Base-by-base conservation (phyloP, 2,888 invertebrate species). In the Flabesymbios commensalis region DNA sequence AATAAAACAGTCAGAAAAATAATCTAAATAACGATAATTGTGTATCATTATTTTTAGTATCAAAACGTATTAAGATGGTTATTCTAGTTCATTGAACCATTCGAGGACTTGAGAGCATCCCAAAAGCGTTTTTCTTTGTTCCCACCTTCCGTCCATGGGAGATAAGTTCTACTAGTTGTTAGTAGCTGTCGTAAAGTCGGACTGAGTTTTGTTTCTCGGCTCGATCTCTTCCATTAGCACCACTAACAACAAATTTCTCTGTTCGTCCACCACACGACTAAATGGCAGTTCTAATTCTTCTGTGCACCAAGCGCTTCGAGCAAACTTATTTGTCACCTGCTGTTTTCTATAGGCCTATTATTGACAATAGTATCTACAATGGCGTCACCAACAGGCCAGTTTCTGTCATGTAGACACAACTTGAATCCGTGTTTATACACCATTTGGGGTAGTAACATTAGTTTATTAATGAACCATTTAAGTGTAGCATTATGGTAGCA, bases 331-430 rank as follows among this genome's bases (percentile, higher is more conserved):
- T 0, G 89, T 88, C n/a, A 90, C 85, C 87, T 82, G 0, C 89
- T 89, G 1, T 87, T 84, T 69, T 89, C 88, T 86, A 90, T n/a
- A n/a, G n/a, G n/a, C n/a, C n/a, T 89, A 72, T 88, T 87, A 0
- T 87, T 86, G 0, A 89, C 86, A 64, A 90, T 90, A 69, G 90
- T 90, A 74, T 90, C 89, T 64, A 89, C 78, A 61, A 90, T 89
- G 2, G 88, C 86, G 0, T 87, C 83, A 0, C 90, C 89, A n/a
- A 88, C 87, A 86, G 87, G 86, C 76, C 90, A 90, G 72, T 90
- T 90, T 49, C 90, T 84, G 74, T 89, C 89, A 67, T 90, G 90
- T 2, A 90, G 80, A 70, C 90, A 90, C 0, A 89, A 86, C 49
- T 86, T 87, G 67, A 88, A 82, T 17, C 28, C 52, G 32, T 32